Base-by-base conservation (phyloP, 2,888 invertebrate genomes). In the Rotaria macrura region DNA sequence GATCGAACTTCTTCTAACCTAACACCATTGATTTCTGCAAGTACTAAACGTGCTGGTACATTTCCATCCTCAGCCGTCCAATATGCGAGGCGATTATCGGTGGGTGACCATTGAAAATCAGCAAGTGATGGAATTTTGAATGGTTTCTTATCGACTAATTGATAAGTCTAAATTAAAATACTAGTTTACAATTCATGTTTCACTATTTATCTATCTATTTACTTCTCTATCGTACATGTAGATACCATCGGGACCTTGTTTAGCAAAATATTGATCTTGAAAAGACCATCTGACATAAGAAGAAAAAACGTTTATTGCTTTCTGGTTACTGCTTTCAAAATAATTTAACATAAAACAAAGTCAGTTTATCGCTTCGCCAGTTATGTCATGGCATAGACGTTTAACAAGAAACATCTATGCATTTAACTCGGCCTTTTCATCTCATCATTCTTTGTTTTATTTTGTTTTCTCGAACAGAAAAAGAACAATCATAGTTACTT, bases 101-200 rank as follows among this genome's bases (percentile, higher is more conserved):
- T 95, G 0, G 99, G 98, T 0, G 97, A 98, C 98, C 99, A 99
- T 88, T 95, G 94, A 92, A 99, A 98, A 89, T 97, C 96, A 40
- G 29, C 85, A 43, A 92, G 89, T n/a, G 90, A 90, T 52, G 89
- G 87, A 55, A 92, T 90, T 88, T 96, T 97, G 86, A 98, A 94
- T 87, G 96, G 95, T 90, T 97, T 97, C 91, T 96, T 95, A 87
- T 97, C 97, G 12, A 97, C 92, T 85, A 99, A 92, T 87, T 95
- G 95, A 91, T 98, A 98, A 34, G 96, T 95, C 79, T 79, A 43
- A 9, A 38, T 25, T 25, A 93, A 93, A 89, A 57, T 5, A 52
- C 0, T 0, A 17, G 3, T 52, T 5, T 52, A 6, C 6, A 5
- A 4, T 52, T 52, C 23, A 23, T 23, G 20, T 49, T 49, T 49